Base-by-base conservation (phyloP, 2,797 vertebrate species). In the Malacoctenus gilli region DNA sequence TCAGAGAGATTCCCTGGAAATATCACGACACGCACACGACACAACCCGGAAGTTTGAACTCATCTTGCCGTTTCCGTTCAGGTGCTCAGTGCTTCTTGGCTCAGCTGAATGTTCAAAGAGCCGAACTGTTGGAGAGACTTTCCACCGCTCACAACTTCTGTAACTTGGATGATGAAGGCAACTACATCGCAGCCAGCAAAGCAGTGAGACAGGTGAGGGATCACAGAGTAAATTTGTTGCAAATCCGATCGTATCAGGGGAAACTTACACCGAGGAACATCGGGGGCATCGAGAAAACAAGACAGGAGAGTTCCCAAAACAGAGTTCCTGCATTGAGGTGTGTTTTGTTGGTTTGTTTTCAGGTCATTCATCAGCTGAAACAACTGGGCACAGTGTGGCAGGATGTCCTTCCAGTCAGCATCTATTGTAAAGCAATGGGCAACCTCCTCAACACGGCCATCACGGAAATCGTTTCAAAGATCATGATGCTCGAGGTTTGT, bases 361-460 rank as follows among this genome's bases (percentile, higher is more conserved):
- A 99, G 97, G 95, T 99, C 1, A 84, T 98, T 67, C 96, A 98
- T 69, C 97, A 99, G 76, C 51, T 99, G 60, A 98, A 92, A 75
- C 92, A 95, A 48, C 79, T 99, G 77, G 95, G 96, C 7, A 91
- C 90, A 1, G 94, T 99, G 65, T 99, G 97, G 96, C 96, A 98
- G 82, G 96, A 97, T 3, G 94, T 98, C 13, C 89, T 99, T 1
- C 96, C 97, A 0, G 94, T 96, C 52, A 94, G 87, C 3, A 90
- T 96, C 43, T 98, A 98, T 68, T 98, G 96, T 85, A 97, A 96
- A 89, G 94, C 96, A 1, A 93, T 98, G 93, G 97, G 97, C 7
- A 94, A 91, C 21, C 72, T 99, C 0, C 92, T 99, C 46, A 98
- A 94, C 86, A 95, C 94, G 0, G 95, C 95, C 8, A 88, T 98